Conservation (phyloP, 2,888 invertebrate species). For the Ennomos fuscantarius region DNA sequence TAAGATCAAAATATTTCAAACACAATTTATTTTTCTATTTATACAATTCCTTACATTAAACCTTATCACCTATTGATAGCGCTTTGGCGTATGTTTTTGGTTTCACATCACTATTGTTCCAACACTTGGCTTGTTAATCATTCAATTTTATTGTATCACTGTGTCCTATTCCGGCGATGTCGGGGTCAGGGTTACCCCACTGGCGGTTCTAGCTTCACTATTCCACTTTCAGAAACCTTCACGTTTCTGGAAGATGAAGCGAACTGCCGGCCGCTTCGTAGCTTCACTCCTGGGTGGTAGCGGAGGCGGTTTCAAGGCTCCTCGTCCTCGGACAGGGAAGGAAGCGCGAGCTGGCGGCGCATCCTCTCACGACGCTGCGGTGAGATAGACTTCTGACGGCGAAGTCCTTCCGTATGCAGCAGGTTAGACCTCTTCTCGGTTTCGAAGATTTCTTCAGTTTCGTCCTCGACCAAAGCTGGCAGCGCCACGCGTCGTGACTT, state of each 20-base stretch:
- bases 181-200: conserved; percentile 44
- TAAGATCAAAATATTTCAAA: conserved; percentile 34
- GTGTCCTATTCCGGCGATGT: conserved; percentile 39
- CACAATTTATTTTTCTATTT: conserved; percentile 40
- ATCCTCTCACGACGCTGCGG: conserved; percentile 72
- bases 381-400: conserved; percentile 76
- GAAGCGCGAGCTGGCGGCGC: conserved; percentile 71
- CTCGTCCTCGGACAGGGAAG: conserved; percentile 78
- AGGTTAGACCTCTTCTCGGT: conserved; percentile 61
- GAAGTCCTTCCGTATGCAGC: conserved; percentile 64
- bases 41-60: conserved; percentile 48
- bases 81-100: conserved; percentile 54
- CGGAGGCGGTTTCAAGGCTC: conserved; percentile 69
- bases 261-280: conserved; percentile 56
- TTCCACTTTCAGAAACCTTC: conserved; percentile 45
- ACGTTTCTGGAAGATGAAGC: conserved; percentile 47
- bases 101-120: conserved; percentile 60
- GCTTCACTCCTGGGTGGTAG: conserved; percentile 64
- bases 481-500: conserved; percentile 57
- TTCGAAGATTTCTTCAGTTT: conserved; percentile 65
- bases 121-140: conserved; percentile 32
- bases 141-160: conserved; percentile 38
- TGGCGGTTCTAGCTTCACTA: conserved; percentile 47
- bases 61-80: conserved; percentile 54
- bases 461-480: conserved; percentile 69